phyloP scores from a whole-genome alignment of 2,797 vertebrate species.

The Rhodeus uyekii region DNA sequence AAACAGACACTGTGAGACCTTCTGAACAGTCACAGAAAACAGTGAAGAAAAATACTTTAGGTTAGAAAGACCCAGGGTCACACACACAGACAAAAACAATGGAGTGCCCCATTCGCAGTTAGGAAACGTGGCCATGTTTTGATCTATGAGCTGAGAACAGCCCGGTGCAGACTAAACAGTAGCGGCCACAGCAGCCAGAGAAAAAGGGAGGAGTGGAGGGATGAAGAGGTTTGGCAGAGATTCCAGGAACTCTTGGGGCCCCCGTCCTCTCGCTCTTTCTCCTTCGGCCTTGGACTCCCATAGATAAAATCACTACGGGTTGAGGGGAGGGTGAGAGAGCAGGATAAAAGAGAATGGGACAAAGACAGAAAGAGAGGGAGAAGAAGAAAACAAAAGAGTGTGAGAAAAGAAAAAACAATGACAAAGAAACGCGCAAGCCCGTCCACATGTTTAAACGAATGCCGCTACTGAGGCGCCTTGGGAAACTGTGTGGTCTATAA shows the following conservation, averaged over 20 bases:
- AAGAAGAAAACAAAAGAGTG: background rate
- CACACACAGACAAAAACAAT: constrained; percentile 56
- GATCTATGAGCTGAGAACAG: constrained; percentile 64
- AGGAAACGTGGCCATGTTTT: constrained; percentile 68
- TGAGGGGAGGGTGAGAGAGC: background rate
- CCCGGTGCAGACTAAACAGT: constrained; percentile 76
- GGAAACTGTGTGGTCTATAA: constrained; percentile 1
- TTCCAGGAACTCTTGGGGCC: constrained; percentile 34
- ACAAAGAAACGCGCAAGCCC: background rate
- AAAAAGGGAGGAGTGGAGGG: constrained; percentile 47
- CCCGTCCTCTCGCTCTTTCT: constrained; percentile 29
- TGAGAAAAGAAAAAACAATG: background rate
- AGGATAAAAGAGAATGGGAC: background rate
- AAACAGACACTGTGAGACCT: constrained; percentile 38
- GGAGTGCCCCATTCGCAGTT: constrained; percentile 54
- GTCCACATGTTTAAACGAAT: background rate
- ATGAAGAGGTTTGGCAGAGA: constrained; percentile 39
- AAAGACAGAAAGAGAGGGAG: background rate
- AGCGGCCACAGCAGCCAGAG: constrained; percentile 46
- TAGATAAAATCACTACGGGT: constrained; percentile 6
- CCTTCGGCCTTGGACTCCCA: constrained; percentile 36
- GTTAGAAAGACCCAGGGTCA: constrained; percentile 36
- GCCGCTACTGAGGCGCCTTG: background rate
- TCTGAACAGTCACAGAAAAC: constrained; percentile 39
- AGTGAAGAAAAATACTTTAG: constrained; percentile 32